Percentiles rank a stretch among this genome's conserved stretches.
These are phyloP conservation scores for Piaya cayana DNA, from an alignment of 2,113 vertebrate species.

Conservation along the genomic window DNA sequence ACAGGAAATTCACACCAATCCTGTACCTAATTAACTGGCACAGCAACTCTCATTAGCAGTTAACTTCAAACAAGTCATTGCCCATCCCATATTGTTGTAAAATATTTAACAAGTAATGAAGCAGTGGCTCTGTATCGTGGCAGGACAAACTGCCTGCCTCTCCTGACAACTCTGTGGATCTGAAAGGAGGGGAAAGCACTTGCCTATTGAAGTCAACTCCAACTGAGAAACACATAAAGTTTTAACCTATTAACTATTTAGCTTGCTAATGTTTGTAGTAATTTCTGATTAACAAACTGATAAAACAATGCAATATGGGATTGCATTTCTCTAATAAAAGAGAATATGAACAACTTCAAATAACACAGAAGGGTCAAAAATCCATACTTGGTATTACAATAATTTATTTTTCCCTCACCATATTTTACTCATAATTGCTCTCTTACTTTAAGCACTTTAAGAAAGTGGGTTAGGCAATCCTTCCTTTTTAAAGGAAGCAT, in stretches of 20 bases:
- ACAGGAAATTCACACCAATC: not conserved
- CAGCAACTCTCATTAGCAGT: not conserved
- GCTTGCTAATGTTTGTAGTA: not conserved
- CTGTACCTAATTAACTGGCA: not conserved
- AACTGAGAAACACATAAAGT: not conserved
- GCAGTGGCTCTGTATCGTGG: not conserved
- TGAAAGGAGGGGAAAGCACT: not conserved
- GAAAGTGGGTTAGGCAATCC: not conserved
- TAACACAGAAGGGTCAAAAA: not conserved
- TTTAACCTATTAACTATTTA: not conserved
- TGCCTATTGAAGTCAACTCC: not conserved
- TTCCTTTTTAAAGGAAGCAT: not conserved
- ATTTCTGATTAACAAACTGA: not conserved
- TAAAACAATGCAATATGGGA: not conserved
- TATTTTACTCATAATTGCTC: not conserved
- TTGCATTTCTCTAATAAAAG: not conserved
- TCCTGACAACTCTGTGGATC: not conserved
- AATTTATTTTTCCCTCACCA: not conserved
- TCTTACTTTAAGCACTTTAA: not conserved
- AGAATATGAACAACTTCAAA: not conserved
- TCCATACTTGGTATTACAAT: not conserved
- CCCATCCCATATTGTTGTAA: accelerated
- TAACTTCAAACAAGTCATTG: not conserved
- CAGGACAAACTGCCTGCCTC: not conserved
- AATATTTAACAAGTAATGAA: not conserved